Evolutionary conservation across 2,888 invertebrate genomes (phyloP), one percentile per base, ranked within the genome.

Genomic region (Tachystola acroxantha): DNA sequence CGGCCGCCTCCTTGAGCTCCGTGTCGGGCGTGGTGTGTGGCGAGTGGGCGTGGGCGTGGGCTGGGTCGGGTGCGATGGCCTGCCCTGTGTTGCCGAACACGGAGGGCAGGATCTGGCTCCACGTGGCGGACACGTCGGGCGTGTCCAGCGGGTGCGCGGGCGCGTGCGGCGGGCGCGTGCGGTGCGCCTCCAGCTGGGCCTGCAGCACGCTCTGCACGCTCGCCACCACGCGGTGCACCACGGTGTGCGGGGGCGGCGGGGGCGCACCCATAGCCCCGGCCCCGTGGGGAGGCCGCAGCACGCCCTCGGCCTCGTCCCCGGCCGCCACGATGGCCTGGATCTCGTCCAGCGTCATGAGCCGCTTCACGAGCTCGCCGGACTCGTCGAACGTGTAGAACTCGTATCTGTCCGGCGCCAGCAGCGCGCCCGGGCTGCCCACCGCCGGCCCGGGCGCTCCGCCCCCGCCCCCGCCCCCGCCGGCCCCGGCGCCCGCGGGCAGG

Each of bases 341-440:
- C 77, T 96, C 94, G 57, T 93, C 90, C 53, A 94, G 78, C 5
- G 95, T 94, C 95, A 96, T 96, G 20, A 95, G 86, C 41, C 93
- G 89, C 59, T 94, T 94, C 0, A 95, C 91, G 12, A 95, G 86
- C 58, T 95, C 94, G 9, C 95, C 95, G 37, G 92, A 91, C 57
- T 94, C 94, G 58, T 95, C 93, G 57, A 95, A 94, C 0, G 95
- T 95, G 65, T 94, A 95, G 70, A 95, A 96, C 64, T 95, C 95
- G 68, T 95, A 95, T 61, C 93, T 89, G 64, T 95, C 95, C 1
- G 95, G 96, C 47, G 93, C 92, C 4, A 95, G 76, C 1, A 96
- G 84, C 54, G 92, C 91, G 0, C 93, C 94, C 0, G 95, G 95
- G 43, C 94, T 95, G n/a, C 92, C 92, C 2, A 93, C 88, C 44